Conservation (phyloP, 2,113 vertebrate species). For the Halcyon malimbica region DNA sequence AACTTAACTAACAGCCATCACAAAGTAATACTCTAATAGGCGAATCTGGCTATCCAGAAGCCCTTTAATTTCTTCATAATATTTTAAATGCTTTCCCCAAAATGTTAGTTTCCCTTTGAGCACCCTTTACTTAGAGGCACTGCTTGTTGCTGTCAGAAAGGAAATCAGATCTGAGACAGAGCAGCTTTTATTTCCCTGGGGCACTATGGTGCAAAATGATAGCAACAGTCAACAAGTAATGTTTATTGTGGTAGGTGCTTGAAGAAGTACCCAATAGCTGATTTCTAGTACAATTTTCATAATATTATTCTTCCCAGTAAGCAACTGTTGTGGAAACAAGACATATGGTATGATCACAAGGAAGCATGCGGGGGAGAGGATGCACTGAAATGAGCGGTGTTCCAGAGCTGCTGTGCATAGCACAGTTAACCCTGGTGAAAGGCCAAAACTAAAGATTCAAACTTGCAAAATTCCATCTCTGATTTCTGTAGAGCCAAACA, state of each 20-base stretch:
- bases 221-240: background rate
- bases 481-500: background rate
- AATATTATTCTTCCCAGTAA: background rate
- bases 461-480: background rate
- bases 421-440: accelerated
- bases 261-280: background rate
- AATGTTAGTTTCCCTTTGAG: background rate
- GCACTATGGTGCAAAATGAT: background rate
- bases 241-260: background rate
- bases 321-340: background rate
- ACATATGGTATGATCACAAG: background rate
- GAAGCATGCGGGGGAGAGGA: background rate
- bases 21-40: background rate
- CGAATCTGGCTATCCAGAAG: background rate
- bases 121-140: background rate
- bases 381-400: background rate
- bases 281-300: background rate
- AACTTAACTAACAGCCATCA: background rate
- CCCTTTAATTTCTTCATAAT: background rate
- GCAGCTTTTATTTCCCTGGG: background rate
- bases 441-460: background rate
- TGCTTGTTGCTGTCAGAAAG: background rate
- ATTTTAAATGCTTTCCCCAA: background rate
- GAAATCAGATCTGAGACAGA: background rate
- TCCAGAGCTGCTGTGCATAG: background rate